Evolutionary conservation across 2,888 invertebrate genomes (phyloP).

Genomic region (Drosophila monieri): DNA sequence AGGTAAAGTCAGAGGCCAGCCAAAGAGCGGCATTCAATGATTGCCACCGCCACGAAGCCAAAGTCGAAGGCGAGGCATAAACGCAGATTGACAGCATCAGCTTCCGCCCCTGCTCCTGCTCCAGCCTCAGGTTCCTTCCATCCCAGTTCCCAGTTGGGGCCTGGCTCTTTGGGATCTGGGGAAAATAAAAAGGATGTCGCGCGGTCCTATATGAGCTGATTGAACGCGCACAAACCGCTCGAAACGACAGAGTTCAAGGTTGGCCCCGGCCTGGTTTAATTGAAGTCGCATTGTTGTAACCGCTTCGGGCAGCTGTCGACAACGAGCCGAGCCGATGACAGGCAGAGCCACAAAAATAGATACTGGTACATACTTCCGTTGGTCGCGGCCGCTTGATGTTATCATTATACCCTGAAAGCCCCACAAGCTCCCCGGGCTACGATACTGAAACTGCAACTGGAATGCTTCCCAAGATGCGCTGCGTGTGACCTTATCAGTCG

Average conservation of each 20-base stretch:
- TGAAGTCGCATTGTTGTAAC: slow-evolving; percentile 74
- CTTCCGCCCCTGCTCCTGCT: slow-evolving; percentile 39
- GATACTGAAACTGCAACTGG: slow-evolving; percentile 24
- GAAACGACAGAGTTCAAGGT: slow-evolving; percentile 77
- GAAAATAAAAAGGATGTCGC: slow-evolving; percentile 39
- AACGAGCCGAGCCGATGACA: slow-evolving; percentile 58
- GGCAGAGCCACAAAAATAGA: slow-evolving; percentile 71
- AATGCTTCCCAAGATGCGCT: slow-evolving; percentile 8
- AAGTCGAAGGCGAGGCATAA: slow-evolving; percentile 52
- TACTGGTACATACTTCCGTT: slow-evolving; percentile 61
- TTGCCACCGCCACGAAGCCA: slow-evolving; percentile 34
- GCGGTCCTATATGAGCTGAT: slow-evolving; percentile 63
- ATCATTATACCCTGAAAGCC: slow-evolving; percentile 46
- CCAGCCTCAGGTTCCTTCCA: slow-evolving; percentile 18
- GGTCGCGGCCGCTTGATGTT: slow-evolving; percentile 54
- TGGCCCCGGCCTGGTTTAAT: slow-evolving; percentile 70
- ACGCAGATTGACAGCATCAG: slow-evolving; percentile 70
- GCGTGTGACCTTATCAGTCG: slow-evolving; percentile 23
- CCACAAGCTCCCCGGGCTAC: slow-evolving; percentile 8
- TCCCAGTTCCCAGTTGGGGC: slow-evolving; percentile 31
- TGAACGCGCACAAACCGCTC: slow-evolving; percentile 71
- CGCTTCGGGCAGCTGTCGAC: slow-evolving; percentile 51
- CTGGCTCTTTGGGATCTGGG: slow-evolving; percentile 36
- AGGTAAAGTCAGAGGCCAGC: slow-evolving; percentile 31
- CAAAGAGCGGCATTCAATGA: slow-evolving; percentile 24